Percentiles rank a stretch among this genome's conserved stretches.
phyloP scores from a whole-genome alignment of 2,888 invertebrate genomes.

The Rhaphigaster nebulosa region DNA sequence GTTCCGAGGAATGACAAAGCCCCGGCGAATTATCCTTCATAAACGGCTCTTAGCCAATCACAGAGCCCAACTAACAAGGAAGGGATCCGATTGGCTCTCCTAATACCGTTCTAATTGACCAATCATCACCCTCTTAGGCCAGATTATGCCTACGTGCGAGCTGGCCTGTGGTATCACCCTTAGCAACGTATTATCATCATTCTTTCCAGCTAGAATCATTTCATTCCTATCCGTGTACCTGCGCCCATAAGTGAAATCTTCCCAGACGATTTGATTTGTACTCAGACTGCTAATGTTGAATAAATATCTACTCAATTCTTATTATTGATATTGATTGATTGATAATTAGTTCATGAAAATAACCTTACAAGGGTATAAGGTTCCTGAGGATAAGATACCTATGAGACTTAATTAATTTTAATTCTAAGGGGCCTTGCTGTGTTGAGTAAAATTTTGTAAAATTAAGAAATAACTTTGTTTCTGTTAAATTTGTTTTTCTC shows the following conservation, averaged over 20 bases:
- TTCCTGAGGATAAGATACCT: too few species aligned
- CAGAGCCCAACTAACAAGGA: conserved; percentile 33
- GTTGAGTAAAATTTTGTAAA: too few species aligned
- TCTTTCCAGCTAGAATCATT: conserved; percentile 28
- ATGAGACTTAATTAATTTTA: too few species aligned
- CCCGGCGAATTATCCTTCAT: conserved; percentile 52
- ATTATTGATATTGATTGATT: too few species aligned
- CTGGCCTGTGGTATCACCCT: conserved; percentile 52
- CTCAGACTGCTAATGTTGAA: background rate
- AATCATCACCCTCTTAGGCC: conserved; percentile 54
- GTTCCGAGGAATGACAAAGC: conserved; percentile 50
- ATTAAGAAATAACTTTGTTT: too few species aligned
- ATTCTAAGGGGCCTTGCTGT: too few species aligned
- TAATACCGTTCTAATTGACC: conserved; percentile 55
- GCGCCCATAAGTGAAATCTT: conserved; percentile 27
- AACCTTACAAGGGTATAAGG: too few species aligned
- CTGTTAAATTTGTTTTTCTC: too few species aligned
- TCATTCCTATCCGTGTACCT: conserved; percentile 28
- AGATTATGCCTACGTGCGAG: conserved; percentile 56
- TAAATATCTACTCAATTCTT: background rate
- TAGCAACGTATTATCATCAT: conserved; percentile 22
- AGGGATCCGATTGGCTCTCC: conserved; percentile 52
- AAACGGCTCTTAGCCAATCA: conserved; percentile 56
- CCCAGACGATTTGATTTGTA: background rate
- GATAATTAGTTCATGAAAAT: too few species aligned